Evolutionary conservation across 1,140 invertebrate species (phyloP), one percentile per base, ranked within the genome.

Genomic region (Samia ricini): DNA sequence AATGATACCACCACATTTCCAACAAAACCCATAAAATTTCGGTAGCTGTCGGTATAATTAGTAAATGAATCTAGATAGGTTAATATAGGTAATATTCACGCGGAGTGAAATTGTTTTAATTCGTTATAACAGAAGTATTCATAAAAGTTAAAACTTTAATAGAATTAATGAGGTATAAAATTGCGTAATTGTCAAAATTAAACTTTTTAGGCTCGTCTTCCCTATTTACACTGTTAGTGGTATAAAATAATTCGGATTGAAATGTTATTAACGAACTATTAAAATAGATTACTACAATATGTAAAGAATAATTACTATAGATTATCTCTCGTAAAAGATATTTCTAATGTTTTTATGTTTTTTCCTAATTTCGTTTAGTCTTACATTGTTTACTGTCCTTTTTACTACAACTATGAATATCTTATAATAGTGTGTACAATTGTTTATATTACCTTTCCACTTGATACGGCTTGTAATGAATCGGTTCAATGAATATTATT

Each of bases 61-160:
- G 29, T 51, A 64, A 67, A 68, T 63, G 60, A 69, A 69, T 67
- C 55, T n/a, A n/a, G 63, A 61, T 63, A 69, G 63, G 69, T 73
- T 69, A 67, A 60, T 64, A 33, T 42, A 22, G 59, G 36, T 24
- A 61, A 55, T 48, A 56, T 50, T 55, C 21, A 19, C 60, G 23
- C 62, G 48, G 51, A 58, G 57, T 66, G 54, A 72, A 69, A 73
- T 73, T 63, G 56, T 15, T 61, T 64, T 64, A 68, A 64, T 69
- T 68, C 58, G 60, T 42, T 59, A 55, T 59, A 56, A 57, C 33
- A 12, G 55, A 52, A 6, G 29, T 26, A 42, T 67, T 60, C 58
- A 59, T 66, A 62, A 55, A 54, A 63, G 51, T 55, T 55, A 12
- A 57, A 42, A 57, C n/a, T 18, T 57, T 57, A 36, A 36, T 36